Evolutionary conservation across 1,140 invertebrate genomes (phyloP), one percentile per base, ranked within the genome.

Genomic region (Colletes gigas): DNA sequence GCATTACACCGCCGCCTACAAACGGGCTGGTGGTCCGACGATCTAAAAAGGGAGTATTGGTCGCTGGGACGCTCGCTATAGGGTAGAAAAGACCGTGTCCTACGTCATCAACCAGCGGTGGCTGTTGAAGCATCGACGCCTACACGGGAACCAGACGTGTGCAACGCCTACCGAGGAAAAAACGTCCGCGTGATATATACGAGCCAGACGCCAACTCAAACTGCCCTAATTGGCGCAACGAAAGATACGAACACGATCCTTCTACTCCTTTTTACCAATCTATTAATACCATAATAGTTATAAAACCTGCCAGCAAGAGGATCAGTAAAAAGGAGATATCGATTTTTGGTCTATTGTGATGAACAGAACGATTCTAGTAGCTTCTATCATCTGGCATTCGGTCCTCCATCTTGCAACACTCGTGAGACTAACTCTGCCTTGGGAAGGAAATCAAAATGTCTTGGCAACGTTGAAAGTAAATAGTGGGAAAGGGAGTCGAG

Each of bases 101-200:
- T 67, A 71, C 82, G 76, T 80, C 83, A 80, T 66, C 83, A 83
- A 86, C 88, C 87, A 84, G 88, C 85, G 88, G 72, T 68, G 77
- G 60, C 1, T 65, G 62, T 44, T 63, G 14, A 80, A 30, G 62
- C 63, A 78, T 21, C 19, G 78, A 82, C 87, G 82, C 83, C 88
- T 60, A 78, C 76, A 65, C 86, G 85, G 72, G 76, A 12, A 19
- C 12, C 14, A 39, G 8, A 21, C 30, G n/a, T 7, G 21, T 19
- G n/a, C n/a, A n/a, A 50, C 14, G 44, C 59, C 17, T 65, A 65
- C 39, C n/a, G 15, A 44, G 15, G 30, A 4, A 47, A 44, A 12
- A 47, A 12, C 41, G 17, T 17, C 39, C 39, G 30, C 62, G 44
- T 39, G 12, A 17, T 44, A 39, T 62, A 39, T 3, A 7, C 3